Evolutionary conservation across 2,113 vertebrate species (phyloP).

Genomic region (Noturus placidus): DNA sequence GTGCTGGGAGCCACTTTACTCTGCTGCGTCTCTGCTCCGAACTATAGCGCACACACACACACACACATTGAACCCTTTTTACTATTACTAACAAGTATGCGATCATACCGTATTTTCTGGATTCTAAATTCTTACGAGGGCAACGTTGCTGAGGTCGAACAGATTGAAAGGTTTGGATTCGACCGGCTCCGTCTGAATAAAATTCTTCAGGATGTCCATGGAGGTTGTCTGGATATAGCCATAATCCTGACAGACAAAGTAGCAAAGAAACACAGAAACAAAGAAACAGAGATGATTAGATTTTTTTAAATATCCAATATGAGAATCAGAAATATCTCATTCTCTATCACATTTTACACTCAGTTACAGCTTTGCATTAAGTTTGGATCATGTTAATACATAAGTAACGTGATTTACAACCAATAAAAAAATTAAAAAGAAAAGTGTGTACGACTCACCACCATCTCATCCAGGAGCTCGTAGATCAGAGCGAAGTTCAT

Average conservation of each 20-base stretch:
- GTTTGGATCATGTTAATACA: background rate
- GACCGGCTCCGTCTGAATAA: conserved; percentile 84
- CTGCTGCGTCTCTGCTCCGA: conserved; percentile 89
- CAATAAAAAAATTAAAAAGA: background rate
- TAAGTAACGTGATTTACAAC: background rate
- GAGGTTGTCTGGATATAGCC: conserved; percentile 86
- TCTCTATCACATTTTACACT: background rate
- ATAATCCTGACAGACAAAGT: conserved; percentile 73
- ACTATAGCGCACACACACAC: conserved; percentile 67
- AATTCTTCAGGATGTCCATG: conserved; percentile 84
- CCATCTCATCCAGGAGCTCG: conserved; percentile 84
- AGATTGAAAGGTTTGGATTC: conserved; percentile 82
- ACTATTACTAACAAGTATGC: background rate
- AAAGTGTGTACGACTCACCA: conserved; percentile 70
- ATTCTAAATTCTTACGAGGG: conserved; percentile 72
- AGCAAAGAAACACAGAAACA: background rate
- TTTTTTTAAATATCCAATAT: background rate
- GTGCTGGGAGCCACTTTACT: conserved; percentile 85
- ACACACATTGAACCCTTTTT: background rate
- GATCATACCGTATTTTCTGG: background rate
- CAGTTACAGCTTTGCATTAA: background rate
- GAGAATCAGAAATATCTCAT: background rate
- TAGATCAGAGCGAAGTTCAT: conserved; percentile 87
- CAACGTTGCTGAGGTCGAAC: conserved; percentile 86
- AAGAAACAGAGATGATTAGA: background rate